A percentile compares a stretch with the other conserved stretches of the same genome.
phyloP scores from a whole-genome alignment of 2,113 vertebrate genomes.

The Myotis yumanensis region DNA sequence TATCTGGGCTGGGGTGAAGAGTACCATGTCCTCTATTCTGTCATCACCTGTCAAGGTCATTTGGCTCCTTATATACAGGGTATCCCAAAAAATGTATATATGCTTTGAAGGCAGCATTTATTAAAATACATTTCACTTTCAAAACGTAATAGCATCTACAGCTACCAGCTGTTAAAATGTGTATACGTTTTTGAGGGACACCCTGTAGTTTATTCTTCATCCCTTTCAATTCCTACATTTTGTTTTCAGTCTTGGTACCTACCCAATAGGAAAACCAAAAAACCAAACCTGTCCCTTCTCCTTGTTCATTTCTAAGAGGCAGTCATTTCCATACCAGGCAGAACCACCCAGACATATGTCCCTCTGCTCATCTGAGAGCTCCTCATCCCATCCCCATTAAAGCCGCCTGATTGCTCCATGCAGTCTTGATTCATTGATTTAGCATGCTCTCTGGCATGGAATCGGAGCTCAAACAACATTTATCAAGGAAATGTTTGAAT shows the following conservation, averaged over 20 bases:
- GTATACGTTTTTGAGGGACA: too few relatives aligned
- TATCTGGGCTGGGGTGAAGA: neutral
- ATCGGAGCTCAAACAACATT: neutral
- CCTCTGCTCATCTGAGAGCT: neutral
- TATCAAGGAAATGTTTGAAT: slow-evolving; percentile 10
- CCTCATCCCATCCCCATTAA: neutral
- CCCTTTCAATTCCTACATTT: neutral
- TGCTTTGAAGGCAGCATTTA: too few relatives aligned
- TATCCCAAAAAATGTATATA: too few relatives aligned
- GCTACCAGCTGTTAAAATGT: too few relatives aligned
- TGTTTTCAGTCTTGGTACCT: neutral
- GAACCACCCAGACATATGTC: neutral
- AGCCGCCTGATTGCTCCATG: neutral
- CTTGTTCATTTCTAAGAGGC: neutral
- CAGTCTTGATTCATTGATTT: neutral
- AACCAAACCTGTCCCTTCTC: rapidly evolving
- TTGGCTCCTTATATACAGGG: neutral
- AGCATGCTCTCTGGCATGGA: neutral
- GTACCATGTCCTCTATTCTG: neutral
- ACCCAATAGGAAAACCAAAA: neutral
- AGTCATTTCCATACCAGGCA: neutral
- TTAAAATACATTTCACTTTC: too few relatives aligned
- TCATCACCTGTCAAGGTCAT: neutral
- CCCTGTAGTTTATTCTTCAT: neutral
- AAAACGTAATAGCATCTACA: too few relatives aligned